Evolutionary conservation across 2,888 invertebrate species (phyloP).

Genomic region (Lydus trimaculatus): DNA sequence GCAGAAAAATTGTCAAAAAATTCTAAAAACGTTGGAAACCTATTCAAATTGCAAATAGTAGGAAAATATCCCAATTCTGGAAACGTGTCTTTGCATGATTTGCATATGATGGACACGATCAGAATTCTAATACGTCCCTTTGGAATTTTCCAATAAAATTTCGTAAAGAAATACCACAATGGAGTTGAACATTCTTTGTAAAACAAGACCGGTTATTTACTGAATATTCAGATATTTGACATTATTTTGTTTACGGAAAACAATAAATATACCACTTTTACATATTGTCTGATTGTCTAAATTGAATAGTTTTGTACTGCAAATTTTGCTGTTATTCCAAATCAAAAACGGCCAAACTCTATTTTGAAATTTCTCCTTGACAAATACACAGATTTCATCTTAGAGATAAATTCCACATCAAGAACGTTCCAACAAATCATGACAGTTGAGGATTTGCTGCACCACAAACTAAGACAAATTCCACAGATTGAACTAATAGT

Average conservation of each 20-base stretch:
- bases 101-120: not conserved
- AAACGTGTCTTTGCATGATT: slow-evolving; percentile 4
- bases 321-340: no score
- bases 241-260: not conserved
- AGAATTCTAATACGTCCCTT: not conserved
- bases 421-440: not conserved
- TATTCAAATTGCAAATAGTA: not conserved
- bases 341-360: not conserved
- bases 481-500: not conserved
- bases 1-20: not conserved
- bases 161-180: not conserved
- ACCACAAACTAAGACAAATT: not conserved
- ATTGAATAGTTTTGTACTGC: not conserved
- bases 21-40: not conserved
- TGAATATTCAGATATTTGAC: not conserved
- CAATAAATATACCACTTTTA: not conserved
- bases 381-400: not conserved
- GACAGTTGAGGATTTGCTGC: not conserved
- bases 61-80: not conserved
- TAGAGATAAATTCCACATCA: not conserved
- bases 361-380: not conserved
- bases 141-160: not conserved
- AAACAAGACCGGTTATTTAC: not conserved
- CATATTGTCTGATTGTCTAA: not conserved
- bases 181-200: not conserved